phyloP scores from a whole-genome alignment of 2,113 vertebrate species.

The Daubentonia madagascariensis region DNA sequence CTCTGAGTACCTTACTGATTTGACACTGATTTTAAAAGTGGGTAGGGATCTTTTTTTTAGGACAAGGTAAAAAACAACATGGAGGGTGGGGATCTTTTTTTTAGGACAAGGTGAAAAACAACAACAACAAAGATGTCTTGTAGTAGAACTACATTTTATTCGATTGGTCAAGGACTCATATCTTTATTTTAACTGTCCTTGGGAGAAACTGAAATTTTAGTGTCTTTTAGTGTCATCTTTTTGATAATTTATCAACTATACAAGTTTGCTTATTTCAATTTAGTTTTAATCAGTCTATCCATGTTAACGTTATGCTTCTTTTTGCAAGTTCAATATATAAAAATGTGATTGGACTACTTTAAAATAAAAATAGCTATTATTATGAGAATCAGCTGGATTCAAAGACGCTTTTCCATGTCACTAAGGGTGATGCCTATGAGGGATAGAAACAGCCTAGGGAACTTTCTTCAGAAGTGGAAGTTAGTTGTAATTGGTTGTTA shows the following conservation, averaged over 20 bases:
- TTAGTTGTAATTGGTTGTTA: neutral
- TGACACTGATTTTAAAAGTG: neutral
- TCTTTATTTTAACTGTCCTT: neutral
- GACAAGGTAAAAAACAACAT: neutral
- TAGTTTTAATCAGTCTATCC: neutral
- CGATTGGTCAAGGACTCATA: neutral
- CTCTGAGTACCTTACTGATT: neutral
- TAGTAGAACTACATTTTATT: neutral
- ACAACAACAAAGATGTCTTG: neutral
- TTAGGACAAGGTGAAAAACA: neutral
- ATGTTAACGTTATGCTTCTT: neutral
- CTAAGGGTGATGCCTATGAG: neutral
- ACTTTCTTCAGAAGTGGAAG: neutral
- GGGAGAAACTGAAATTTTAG: neutral
- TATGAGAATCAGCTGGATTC: neutral
- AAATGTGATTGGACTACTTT: neutral
- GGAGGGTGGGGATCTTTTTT: neutral
- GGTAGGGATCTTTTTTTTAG: neutral
- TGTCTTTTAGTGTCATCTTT: neutral
- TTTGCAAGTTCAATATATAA: neutral
- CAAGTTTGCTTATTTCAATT: neutral
- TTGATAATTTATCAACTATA: neutral
- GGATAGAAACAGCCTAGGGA: accelerated
- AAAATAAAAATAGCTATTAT: neutral
- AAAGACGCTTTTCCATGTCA: neutral